phyloP scores from a whole-genome alignment of 2,113 vertebrate species.

The Pterophyllum scalare region DNA sequence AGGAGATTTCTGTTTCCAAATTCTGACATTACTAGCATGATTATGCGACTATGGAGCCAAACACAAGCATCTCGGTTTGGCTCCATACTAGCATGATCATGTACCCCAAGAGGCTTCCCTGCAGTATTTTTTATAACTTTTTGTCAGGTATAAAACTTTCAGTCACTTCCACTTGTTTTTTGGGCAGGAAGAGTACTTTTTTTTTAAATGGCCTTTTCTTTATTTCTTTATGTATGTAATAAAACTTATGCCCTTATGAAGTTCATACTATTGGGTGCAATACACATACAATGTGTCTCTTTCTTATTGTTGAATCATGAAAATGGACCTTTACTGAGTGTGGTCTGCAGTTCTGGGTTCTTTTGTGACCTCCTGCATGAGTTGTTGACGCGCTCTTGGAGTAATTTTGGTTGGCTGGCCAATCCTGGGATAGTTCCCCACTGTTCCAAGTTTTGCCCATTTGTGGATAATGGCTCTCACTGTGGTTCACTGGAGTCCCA shows the following conservation, averaged over 20 bases:
- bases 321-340: no score
- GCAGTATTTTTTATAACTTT: not conserved
- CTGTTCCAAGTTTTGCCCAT: no score
- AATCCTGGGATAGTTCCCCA: no score
- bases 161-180: not conserved
- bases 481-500: no score
- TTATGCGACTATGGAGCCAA: not conserved
- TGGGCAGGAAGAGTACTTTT: no score
- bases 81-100: not conserved
- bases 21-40: not conserved
- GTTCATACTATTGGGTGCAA: not conserved
- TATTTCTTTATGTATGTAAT: not conserved
- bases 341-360: no score
- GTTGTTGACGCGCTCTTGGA: no score
- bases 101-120: not conserved
- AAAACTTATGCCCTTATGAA: not conserved
- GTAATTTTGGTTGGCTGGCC: no score
- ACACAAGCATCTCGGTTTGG: not conserved
- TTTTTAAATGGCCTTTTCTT: not conserved
- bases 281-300: not conserved
- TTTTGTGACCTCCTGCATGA: no score
- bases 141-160: not conserved
- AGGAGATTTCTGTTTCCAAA: not conserved
- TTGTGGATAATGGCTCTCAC: no score
- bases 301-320: no score